These are phyloP conservation scores for Lepidurus arcticus DNA, from an alignment of 1,140 invertebrate species.

Conservation along the genomic window DNA sequence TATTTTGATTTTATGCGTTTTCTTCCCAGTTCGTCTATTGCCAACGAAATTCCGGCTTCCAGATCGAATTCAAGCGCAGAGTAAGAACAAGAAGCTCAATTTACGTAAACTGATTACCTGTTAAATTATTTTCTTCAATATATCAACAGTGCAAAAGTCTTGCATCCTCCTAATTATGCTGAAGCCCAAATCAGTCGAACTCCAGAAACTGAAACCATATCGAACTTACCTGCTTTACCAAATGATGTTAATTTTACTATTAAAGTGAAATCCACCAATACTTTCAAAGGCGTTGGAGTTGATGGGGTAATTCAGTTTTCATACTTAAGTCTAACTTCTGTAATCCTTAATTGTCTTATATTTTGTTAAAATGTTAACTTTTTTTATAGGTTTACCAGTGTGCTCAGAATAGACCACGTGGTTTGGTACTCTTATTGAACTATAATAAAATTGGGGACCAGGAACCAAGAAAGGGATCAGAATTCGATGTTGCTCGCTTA, in stretches of 20 bases:
- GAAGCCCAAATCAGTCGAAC: neutral
- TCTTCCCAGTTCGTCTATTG: neutral
- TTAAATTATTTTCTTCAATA: neutral
- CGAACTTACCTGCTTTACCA: neutral
- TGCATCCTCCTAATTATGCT: constrained; percentile 1
- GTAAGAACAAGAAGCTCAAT: neutral
- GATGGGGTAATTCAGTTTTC: neutral
- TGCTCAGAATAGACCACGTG: neutral
- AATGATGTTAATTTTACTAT: neutral
- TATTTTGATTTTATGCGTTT: neutral
- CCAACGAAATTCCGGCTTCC: neutral
- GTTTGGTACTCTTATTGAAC: constrained; percentile 30
- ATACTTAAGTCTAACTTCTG: neutral
- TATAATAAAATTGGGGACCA: too few relatives aligned
- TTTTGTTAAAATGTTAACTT: neutral
- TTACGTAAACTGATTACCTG: neutral
- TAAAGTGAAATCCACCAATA: neutral
- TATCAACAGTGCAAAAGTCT: neutral
- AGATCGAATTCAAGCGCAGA: neutral
- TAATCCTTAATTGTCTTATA: neutral
- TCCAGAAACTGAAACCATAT: neutral
- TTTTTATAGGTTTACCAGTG: neutral
- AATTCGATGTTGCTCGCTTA: constrained; percentile 25
- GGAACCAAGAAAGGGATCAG: constrained; percentile 24
- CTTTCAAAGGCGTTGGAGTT: neutral